phyloP scores from a whole-genome alignment of 2,888 invertebrate genomes.

The Stenotaenia linearis region DNA sequence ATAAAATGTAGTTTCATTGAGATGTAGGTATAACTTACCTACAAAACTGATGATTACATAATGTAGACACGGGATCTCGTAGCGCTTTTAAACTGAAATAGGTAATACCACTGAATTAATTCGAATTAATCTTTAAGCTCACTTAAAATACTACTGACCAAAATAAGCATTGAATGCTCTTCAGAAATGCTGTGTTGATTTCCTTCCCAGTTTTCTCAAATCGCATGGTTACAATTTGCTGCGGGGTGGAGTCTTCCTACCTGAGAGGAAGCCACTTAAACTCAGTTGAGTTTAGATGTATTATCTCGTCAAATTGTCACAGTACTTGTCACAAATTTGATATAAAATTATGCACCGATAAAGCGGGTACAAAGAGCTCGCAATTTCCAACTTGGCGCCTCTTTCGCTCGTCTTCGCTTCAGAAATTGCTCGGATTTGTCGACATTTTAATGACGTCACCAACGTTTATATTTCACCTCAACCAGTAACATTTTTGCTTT shows the following conservation, averaged over 20 bases:
- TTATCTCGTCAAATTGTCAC: not conserved
- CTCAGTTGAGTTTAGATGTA: no score
- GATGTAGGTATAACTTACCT: no score
- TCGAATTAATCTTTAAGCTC: not conserved
- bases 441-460: not conserved
- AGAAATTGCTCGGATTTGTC: not conserved
- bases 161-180: not conserved
- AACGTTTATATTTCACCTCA: no score
- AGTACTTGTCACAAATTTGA: not conserved
- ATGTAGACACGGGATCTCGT: not conserved
- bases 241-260: no score
- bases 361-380: not conserved
- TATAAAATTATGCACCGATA: not conserved
- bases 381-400: not conserved
- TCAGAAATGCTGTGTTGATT: not conserved
- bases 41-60: not conserved
- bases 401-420: not conserved
- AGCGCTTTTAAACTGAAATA: not conserved
- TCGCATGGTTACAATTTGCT: not conserved
- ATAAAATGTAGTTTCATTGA: not conserved
- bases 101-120: not conserved
- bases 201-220: not conserved
- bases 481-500: no score
- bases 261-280: no score
- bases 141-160: not conserved